These are phyloP conservation scores for Catalaphyllia jardinei DNA, from an alignment of 64 coral and sea anemone species.

Conservation along the genomic window DNA sequence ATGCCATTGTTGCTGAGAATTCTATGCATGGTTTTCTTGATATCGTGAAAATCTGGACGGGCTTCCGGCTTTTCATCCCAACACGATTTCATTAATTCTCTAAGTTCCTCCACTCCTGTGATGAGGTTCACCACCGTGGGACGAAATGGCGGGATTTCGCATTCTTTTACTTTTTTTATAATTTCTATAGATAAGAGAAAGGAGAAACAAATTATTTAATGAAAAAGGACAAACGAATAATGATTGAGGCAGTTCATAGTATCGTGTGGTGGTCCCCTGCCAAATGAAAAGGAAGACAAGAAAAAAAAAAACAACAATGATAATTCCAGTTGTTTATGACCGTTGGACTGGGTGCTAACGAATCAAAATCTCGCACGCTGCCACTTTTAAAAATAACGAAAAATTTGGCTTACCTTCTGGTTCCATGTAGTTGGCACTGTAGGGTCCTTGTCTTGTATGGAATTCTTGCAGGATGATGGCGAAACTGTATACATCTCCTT, in stretches of 20 bases:
- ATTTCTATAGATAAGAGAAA: slow-evolving; percentile 56
- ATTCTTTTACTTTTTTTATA: slow-evolving; percentile 57
- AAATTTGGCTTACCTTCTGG: slow-evolving; percentile 46
- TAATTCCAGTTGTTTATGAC: too few relatives aligned
- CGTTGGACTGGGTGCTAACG: too few relatives aligned
- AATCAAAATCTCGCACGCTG: too few relatives aligned
- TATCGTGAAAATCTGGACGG: slow-evolving; percentile 86
- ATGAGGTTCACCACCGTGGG: slow-evolving; percentile 82
- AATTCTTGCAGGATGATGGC: slow-evolving; percentile 90
- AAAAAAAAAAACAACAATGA: too few relatives aligned
- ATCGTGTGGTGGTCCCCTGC: too few relatives aligned
- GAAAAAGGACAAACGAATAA: background rate
- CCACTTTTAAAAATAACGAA: too few relatives aligned
- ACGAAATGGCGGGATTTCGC: slow-evolving; percentile 83
- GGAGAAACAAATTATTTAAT: background rate
- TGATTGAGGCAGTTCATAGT: too few relatives aligned
- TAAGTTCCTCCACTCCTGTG: slow-evolving; percentile 79
- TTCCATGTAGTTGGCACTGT: slow-evolving; percentile 71
- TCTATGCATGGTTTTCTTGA: slow-evolving; percentile 93
- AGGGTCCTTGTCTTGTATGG: slow-evolving; percentile 86
- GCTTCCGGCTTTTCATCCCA: slow-evolving; percentile 83
- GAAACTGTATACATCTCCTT: slow-evolving; percentile 94
- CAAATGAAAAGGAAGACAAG: too few relatives aligned
- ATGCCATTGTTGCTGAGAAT: slow-evolving; percentile 91
- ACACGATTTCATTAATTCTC: slow-evolving; percentile 90